Conservation (phyloP, 2,797 vertebrate species). For the Pangasius sanitwongsei region DNA sequence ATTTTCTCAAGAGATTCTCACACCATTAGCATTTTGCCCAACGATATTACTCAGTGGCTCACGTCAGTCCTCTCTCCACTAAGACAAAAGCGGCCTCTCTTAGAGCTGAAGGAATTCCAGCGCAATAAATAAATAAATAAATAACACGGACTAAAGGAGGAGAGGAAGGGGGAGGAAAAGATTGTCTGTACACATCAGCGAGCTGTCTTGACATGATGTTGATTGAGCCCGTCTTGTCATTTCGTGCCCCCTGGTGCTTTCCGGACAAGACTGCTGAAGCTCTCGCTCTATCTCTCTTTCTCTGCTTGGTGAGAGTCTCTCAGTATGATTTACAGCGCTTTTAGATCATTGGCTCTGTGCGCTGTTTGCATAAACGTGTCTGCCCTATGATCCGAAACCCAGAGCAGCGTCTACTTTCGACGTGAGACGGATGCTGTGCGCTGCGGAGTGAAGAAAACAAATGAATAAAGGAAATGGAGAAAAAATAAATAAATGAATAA, state of each 20-base stretch:
- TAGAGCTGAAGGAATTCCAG: slow-evolving; percentile 28
- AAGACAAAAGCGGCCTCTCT: not conserved
- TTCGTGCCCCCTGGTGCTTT: slow-evolving; percentile 75
- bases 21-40: not conserved
- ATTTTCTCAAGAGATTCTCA: not conserved
- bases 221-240: slow-evolving; percentile 80
- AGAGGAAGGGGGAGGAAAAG: slow-evolving; percentile 66
- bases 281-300: slow-evolving; percentile 30
- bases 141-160: slow-evolving; percentile 32
- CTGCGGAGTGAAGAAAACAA: slow-evolving; percentile 49
- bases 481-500: slow-evolving; percentile 50
- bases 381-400: slow-evolving; percentile 46
- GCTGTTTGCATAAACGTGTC: slow-evolving; percentile 67
- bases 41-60: not conserved
- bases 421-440: slow-evolving; percentile 35
- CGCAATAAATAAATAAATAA: not conserved
- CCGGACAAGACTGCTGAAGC: slow-evolving; percentile 68
- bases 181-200: slow-evolving; percentile 78
- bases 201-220: slow-evolving; percentile 78
- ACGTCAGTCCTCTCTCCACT: not conserved
- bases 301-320: slow-evolving; percentile 45
- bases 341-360: slow-evolving; percentile 77
- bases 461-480: slow-evolving; percentile 41
- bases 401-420: slow-evolving; percentile 27
- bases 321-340: slow-evolving; percentile 73